Base-by-base conservation (phyloP, 2,113 vertebrate genomes). In the Calyptomena viridis region DNA sequence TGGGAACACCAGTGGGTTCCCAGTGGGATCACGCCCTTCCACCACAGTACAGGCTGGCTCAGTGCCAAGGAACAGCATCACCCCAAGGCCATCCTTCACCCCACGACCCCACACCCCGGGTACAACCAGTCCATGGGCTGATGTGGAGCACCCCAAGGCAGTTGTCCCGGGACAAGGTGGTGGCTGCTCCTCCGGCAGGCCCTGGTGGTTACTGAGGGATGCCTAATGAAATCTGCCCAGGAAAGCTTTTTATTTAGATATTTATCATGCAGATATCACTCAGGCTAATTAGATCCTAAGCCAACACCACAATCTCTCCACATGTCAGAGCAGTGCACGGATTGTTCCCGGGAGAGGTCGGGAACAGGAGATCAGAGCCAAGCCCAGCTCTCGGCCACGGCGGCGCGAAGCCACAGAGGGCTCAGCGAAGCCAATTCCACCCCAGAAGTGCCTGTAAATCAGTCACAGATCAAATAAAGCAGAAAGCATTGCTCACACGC, bases 81-180 rank as follows among this genome's bases (percentile, higher is more conserved):
- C 37, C 79, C 42, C 37, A 47, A 0, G 1, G 24, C 4, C 8
- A 8, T 9, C 20, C 52, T 47, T 94, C 69, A n/a, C 35, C 53
- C 79, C 74, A 33, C 0, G 0, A 20, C 37, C 46, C 67, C 88
- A 37, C 1, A 1, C 8, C 24, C 13, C n/a, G 22, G 14, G 11
- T 8, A 40, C 59, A 69, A 33, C n/a, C 1, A 0, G 9, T 28
- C 72, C 44, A 2, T 3, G 33, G 42, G 50, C 21, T 66, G 60
- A 20, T 5, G 4, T 5, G 50, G 10, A 68, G 12, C 27, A n/a
- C 46, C 53, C 59, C 8, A 30, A 6, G 21, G 42, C 42, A 20
- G 11, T 15, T 11, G 12, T 53, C 47, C 75, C 0, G 0, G 74
- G 58, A 58, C 10, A 27, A 63, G 64, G 14, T 31, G 44, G 28